These are phyloP conservation scores for Oedothorax gibbosus DNA, from an alignment of 1,140 invertebrate species.

Conservation along the genomic window DNA sequence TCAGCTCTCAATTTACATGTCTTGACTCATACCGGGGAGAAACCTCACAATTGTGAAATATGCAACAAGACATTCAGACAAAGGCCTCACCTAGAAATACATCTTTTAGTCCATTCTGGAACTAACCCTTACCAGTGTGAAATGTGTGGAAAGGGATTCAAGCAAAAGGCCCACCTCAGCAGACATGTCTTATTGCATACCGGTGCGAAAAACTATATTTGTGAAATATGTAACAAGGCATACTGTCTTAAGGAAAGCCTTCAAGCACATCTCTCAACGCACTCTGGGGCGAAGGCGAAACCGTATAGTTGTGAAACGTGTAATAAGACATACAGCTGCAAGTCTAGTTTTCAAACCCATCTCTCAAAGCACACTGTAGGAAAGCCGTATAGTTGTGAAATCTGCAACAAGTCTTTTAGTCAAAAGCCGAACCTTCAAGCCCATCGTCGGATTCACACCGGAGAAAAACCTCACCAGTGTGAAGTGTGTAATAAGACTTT, in stretches of 20 bases:
- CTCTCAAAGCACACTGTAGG: not conserved
- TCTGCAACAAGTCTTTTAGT: not conserved
- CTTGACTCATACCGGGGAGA: constrained; percentile 22
- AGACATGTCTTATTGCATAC: not conserved
- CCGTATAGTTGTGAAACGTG: not conserved
- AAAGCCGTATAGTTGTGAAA: no score
- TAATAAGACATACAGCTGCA: not conserved
- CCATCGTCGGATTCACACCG: no score
- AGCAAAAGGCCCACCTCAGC: not conserved
- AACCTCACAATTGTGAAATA: constrained; percentile 8
- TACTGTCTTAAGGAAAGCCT: not conserved
- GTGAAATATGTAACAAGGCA: not conserved
- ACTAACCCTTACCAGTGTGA: not conserved
- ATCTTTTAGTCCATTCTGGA: not conserved
- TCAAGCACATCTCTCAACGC: not conserved
- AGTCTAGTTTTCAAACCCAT: not conserved
- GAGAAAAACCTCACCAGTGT: no score
- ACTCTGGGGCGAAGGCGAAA: not conserved
- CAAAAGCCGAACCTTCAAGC: not conserved
- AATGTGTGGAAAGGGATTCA: not conserved
- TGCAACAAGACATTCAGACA: constrained; percentile 25
- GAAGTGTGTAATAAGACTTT: constrained; percentile 12
- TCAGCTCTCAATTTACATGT: no score
- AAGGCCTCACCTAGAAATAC: constrained; percentile 1
- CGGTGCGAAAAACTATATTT: not conserved